phyloP scores from a whole-genome alignment of 2,888 invertebrate genomes.

The Selenia dentaria region DNA sequence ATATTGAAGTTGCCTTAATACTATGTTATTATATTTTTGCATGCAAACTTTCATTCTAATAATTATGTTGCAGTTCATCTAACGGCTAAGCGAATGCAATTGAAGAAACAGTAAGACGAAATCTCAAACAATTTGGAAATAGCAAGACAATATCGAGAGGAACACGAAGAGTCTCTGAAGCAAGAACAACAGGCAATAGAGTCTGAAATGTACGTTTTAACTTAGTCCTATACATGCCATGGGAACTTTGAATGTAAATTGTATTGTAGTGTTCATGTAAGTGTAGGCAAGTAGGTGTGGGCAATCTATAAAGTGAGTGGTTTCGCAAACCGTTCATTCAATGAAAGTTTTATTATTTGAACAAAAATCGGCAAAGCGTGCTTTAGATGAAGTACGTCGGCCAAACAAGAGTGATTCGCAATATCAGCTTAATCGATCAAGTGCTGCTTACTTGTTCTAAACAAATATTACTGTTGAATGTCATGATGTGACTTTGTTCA shows the following conservation, averaged over 20 bases:
- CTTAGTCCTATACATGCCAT: not conserved
- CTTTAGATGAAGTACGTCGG: too few species aligned
- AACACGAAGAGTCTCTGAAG: conserved; percentile 42
- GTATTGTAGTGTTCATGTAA: too few species aligned
- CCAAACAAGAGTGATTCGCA: too few species aligned
- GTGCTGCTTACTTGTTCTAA: too few species aligned
- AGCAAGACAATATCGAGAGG: conserved; percentile 37
- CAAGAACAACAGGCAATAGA: conserved; percentile 49
- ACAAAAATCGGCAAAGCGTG: not conserved
- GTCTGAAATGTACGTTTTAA: conserved; percentile 44
- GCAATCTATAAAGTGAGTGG: not conserved
- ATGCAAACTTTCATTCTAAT: too few species aligned
- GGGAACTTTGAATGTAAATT: too few species aligned
- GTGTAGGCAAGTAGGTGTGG: not conserved
- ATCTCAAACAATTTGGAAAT: conserved; percentile 43
- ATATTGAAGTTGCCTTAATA: too few species aligned
- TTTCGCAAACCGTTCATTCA: too few species aligned
- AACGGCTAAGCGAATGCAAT: conserved; percentile 60
- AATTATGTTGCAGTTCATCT: conserved; percentile 58
- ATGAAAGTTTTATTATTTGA: not conserved
- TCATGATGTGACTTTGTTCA: too few species aligned
- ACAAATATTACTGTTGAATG: too few species aligned
- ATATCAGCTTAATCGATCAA: too few species aligned
- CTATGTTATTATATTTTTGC: too few species aligned
- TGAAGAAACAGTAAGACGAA: conserved; percentile 58